Base-by-base conservation (phyloP, 2,888 invertebrate genomes). In the Bhutanitis thaidina region DNA sequence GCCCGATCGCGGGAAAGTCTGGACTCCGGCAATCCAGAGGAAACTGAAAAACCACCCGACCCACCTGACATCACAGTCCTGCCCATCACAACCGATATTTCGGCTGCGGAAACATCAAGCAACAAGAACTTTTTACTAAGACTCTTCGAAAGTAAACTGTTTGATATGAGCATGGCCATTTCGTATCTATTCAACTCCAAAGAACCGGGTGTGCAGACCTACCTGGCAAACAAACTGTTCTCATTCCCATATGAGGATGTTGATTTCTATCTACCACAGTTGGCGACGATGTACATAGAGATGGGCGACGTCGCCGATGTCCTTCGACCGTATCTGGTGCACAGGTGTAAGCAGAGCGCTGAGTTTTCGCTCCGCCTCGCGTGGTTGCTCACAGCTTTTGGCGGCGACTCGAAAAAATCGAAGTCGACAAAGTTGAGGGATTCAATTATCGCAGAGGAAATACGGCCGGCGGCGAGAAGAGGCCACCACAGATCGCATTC, bases 101-200 rank as follows among this genome's bases (percentile, higher is more conserved):
- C 77, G 53, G 74, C 77, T 32, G 71, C 79, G n/a, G 82, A 81
- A 56, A 71, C 85, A 47, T 74, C 88, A 59, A 77, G 79, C 72
- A 77, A 90, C 75, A 93, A 93, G 77, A 94, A 94, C 67, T 93
- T 93, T 81, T 89, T 97, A 54, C 91, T 98, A 64, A 91, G 99
- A 69, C 92, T 99, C 71, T 97, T 99, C 80, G 98, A 99, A 89
- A 98, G 98, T 67, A 97, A 97, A 88, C 93, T 98, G 68, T 89
- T 99, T 88, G 98, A 98, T 81, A 98, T 99, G 93, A 96, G 97
- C 62, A 98, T 99, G 93, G 99, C 99, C 58, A 96, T 99, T 74
- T 97, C 97, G 77, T 99, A 99, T 90, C 91, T 99, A 53, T 98
- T 98, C 84, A 98, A 98, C 80, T 98, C 98, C 35, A 98, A 99